Conservation (phyloP, 2,113 vertebrate species). For the Eclectus roratus region DNA sequence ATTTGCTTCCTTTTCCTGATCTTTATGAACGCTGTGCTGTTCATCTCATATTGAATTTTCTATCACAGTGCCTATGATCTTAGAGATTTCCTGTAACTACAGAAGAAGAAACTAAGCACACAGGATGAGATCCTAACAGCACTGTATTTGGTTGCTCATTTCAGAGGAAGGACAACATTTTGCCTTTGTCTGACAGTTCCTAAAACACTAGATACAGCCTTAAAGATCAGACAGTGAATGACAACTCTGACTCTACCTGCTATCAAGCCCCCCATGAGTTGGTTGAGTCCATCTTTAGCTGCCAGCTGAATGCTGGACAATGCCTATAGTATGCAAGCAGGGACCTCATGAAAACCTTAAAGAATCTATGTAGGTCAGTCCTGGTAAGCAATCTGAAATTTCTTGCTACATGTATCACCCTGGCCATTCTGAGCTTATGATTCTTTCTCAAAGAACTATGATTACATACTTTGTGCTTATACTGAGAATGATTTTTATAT, state of each 20-base stretch:
- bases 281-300: neutral
- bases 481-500: neutral
- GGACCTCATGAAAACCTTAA: neutral
- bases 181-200: neutral
- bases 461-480: neutral
- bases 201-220: neutral
- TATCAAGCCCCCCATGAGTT: neutral
- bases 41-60: slow-evolving; percentile 14
- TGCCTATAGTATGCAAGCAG: neutral
- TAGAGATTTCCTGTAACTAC: neutral
- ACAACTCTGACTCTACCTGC: neutral
- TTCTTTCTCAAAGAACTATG: neutral
- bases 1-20: slow-evolving; percentile 1
- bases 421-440: neutral
- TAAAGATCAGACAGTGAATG: neutral
- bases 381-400: neutral
- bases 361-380: neutral
- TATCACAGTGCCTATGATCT: neutral
- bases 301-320: neutral
- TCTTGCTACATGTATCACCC: neutral
- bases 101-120: neutral
- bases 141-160: neutral
- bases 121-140: neutral
- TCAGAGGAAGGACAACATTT: neutral
- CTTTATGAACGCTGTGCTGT: neutral